Conservation (phyloP, 2,888 invertebrate species). For the Mayetiola destructor region DNA sequence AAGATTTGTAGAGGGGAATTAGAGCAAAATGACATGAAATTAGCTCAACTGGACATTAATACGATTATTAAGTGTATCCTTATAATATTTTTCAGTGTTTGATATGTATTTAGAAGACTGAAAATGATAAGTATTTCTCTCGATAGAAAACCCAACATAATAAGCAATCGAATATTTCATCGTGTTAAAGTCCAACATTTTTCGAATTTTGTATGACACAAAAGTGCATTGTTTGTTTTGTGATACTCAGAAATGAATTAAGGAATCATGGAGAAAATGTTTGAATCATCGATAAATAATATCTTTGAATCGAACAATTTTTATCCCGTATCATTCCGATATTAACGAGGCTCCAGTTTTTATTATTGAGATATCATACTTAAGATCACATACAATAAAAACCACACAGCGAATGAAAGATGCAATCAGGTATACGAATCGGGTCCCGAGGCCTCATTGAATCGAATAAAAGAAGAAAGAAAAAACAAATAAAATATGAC, state of each 20-base stretch:
- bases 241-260: not conserved
- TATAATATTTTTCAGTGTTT: too few species aligned
- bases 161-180: constrained; percentile 3
- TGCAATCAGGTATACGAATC: not conserved
- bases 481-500: not conserved
- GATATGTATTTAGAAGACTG: not conserved
- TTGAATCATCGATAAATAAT: constrained; percentile 8
- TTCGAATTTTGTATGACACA: constrained; percentile 1
- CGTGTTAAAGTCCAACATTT: not conserved
- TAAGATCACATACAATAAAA: too few species aligned
- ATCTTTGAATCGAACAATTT: not conserved
- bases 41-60: constrained; percentile 11
- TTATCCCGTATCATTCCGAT: not conserved
- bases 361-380: constrained; percentile 1
- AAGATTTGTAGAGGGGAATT: not conserved
- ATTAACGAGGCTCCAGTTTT: not conserved
- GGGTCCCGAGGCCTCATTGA: too few species aligned
- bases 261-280: too few species aligned
- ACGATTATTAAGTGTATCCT: not conserved
- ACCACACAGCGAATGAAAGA: not conserved
- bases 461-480: not conserved
- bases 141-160: not conserved
- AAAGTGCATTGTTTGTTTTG: not conserved
- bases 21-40: not conserved
- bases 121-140: not conserved